These are phyloP conservation scores for Xerus inauris DNA, from an alignment of 2,113 vertebrate genomes.

Conservation along the genomic window DNA sequence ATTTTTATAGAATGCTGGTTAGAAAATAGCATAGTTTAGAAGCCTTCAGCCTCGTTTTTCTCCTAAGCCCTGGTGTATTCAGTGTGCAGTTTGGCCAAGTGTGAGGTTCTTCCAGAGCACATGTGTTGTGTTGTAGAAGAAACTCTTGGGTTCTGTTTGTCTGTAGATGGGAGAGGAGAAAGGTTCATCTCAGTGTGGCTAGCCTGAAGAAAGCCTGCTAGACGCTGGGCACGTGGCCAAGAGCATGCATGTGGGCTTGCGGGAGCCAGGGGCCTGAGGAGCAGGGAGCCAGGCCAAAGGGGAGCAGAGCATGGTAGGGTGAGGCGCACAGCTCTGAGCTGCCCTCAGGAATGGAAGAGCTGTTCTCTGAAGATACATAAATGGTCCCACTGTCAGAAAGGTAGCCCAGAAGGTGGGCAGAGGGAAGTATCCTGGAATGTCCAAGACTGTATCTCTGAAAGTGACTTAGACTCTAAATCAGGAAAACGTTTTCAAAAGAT, in stretches of 20 bases:
- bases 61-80: not conserved
- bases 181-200: not conserved
- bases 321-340: not conserved
- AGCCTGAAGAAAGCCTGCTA: not conserved
- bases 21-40: not conserved
- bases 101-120: not conserved
- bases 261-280: not conserved
- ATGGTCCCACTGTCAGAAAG: not conserved
- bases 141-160: not conserved
- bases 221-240: not conserved
- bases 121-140: not conserved
- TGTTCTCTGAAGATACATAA: not conserved
- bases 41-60: not conserved
- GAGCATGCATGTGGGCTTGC: not conserved
- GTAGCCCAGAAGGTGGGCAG: not conserved
- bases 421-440: not conserved
- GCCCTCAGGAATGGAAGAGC: not conserved
- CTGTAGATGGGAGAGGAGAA: not conserved
- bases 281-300: rapidly evolving
- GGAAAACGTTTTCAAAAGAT: not conserved
- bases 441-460: not conserved
- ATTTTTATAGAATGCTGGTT: not conserved
- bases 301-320: rapidly evolving
- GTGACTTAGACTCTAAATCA: not conserved
- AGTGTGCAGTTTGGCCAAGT: not conserved